These are phyloP conservation scores for Anser cygnoides DNA, from an alignment of 2,113 vertebrate genomes.

Conservation along the genomic window DNA sequence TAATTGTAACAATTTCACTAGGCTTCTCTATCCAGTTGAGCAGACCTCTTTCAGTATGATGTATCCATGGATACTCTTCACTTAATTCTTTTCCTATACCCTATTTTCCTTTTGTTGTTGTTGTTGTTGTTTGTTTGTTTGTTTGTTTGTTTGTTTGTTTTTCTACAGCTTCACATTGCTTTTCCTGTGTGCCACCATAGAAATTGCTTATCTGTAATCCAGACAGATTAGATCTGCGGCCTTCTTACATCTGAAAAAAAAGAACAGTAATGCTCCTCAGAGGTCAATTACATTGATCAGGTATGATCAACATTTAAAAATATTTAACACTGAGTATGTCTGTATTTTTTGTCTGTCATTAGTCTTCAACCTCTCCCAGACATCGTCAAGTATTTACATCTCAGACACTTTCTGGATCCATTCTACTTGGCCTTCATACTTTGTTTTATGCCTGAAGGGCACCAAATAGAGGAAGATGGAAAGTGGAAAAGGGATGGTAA, in stretches of 20 bases:
- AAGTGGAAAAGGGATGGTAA: not conserved
- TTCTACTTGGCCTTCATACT: not conserved
- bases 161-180: not conserved
- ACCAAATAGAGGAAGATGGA: not conserved
- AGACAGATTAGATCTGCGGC: not conserved
- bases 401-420: not conserved
- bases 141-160: too few species aligned
- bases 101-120: not conserved
- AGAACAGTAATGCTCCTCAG: not conserved
- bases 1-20: not conserved
- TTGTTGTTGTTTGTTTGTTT: too few species aligned
- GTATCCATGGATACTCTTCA: not conserved
- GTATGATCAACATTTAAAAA: not conserved
- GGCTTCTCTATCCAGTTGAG: not conserved
- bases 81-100: not conserved
- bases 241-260: not conserved
- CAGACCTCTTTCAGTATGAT: not conserved
- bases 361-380: not conserved
- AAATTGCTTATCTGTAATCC: not conserved
- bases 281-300: not conserved
- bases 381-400: not conserved
- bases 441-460: not conserved
- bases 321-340: not conserved
- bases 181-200: not conserved
- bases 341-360: not conserved